Conservation (phyloP, 2,113 vertebrate genomes). For the Anser cygnoides region DNA sequence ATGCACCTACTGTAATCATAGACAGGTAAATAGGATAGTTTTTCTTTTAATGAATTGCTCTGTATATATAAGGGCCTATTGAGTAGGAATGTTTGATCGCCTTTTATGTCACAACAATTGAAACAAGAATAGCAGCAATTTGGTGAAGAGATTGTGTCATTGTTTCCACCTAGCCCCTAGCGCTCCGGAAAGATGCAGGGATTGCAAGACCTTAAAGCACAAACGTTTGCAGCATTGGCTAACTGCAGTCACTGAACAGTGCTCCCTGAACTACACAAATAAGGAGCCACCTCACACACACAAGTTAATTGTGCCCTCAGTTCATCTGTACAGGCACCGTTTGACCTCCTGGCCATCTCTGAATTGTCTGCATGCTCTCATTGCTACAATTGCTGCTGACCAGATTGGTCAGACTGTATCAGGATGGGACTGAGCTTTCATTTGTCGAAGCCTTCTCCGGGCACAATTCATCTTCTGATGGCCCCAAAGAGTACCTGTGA, state of each 20-base stretch:
- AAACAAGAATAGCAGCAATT: not conserved
- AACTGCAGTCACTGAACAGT: not conserved
- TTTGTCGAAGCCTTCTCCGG: not conserved
- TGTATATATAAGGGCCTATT: not conserved
- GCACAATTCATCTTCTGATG: not conserved
- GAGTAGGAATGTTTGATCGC: not conserved
- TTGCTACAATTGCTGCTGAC: not conserved
- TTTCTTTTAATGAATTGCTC: not conserved
- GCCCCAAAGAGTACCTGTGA: not conserved
- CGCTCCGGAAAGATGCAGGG: not conserved
- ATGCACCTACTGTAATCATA: not conserved
- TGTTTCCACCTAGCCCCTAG: not conserved
- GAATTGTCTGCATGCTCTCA: not conserved
- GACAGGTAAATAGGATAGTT: not conserved
- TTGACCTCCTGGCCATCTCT: not conserved
- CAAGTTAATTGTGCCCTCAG: not conserved
- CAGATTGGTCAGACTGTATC: not conserved
- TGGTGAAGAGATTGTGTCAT: not conserved
- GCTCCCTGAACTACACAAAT: not conserved
- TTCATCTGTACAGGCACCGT: not conserved
- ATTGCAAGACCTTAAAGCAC: not conserved
- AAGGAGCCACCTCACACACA: not conserved
- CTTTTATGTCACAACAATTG: fast-evolving
- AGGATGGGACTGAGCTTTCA: not conserved
- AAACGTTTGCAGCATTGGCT: not conserved